Conservation (phyloP, 2,797 vertebrate species). For the Diglossa cyanea region DNA sequence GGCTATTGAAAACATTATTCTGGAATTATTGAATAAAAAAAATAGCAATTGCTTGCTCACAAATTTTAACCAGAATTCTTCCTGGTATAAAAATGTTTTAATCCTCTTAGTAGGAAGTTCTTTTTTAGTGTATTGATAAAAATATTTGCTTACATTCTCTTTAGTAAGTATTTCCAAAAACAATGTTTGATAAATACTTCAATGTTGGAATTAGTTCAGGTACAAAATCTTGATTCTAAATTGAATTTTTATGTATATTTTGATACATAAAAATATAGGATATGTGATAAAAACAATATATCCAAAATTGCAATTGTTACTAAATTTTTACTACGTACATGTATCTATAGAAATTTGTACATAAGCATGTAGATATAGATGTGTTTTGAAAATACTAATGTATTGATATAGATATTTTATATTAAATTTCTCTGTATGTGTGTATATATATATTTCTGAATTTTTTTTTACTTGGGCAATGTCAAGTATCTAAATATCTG, state of each 20-base stretch:
- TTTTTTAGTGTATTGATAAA: constrained; percentile 16
- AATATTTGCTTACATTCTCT: background rate
- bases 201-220: background rate
- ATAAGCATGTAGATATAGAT: background rate
- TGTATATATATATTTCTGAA: background rate
- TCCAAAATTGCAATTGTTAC: background rate
- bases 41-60: background rate
- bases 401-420: background rate
- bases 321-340: rapidly evolving
- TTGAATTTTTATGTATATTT: background rate
- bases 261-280: background rate
- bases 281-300: background rate
- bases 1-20: background rate
- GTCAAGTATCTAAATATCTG: background rate
- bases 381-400: background rate
- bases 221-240: background rate
- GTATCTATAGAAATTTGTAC: background rate
- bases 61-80: background rate
- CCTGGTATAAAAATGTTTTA: background rate
- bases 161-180: constrained; percentile 23
- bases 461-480: background rate
- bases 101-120: background rate
- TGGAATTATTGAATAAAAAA: background rate
- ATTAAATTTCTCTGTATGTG: background rate
- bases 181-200: background rate